Conservation (phyloP, 2,113 vertebrate species). For the Isurus oxyrinchus region DNA sequence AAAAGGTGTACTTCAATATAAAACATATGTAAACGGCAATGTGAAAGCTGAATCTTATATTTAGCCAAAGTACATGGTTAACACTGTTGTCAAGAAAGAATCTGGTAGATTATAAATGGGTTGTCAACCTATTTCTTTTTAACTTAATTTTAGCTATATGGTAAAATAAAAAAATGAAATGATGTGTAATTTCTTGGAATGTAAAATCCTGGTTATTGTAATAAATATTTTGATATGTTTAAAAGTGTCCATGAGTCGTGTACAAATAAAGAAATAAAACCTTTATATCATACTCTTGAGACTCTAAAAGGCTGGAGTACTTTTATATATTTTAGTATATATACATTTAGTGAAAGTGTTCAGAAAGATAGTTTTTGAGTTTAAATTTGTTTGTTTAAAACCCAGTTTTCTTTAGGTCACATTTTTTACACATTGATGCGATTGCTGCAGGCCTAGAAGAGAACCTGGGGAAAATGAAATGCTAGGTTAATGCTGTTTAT, state of each 20-base stretch:
- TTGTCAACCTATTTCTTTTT: neutral
- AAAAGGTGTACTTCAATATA: neutral
- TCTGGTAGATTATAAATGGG: neutral
- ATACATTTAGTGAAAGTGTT: neutral
- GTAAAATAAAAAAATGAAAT: neutral
- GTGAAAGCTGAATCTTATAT: constrained; percentile 26
- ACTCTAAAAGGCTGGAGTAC: neutral
- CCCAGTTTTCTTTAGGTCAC: neutral
- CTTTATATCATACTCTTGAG: neutral
- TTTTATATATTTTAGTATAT: neutral
- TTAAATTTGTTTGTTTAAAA: neutral
- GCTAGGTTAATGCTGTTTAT: neutral
- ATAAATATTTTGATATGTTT: constrained; percentile 33
- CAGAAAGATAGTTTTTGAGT: neutral
- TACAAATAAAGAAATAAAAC: constrained; percentile 6
- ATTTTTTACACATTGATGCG: neutral
- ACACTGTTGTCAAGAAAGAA: constrained; percentile 13
- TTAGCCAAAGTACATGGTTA: neutral
- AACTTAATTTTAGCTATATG: neutral
- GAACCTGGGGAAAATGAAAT: neutral
- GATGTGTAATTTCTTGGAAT: neutral
- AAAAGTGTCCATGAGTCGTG: neutral
- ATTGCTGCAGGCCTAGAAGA: neutral
- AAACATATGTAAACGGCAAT: neutral
- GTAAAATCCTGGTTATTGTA: neutral